A percentile compares a stretch with the other conserved stretches of the same genome.
phyloP scores from a whole-genome alignment of 2,888 invertebrate genomes.

The Hypsopygia costalis region DNA sequence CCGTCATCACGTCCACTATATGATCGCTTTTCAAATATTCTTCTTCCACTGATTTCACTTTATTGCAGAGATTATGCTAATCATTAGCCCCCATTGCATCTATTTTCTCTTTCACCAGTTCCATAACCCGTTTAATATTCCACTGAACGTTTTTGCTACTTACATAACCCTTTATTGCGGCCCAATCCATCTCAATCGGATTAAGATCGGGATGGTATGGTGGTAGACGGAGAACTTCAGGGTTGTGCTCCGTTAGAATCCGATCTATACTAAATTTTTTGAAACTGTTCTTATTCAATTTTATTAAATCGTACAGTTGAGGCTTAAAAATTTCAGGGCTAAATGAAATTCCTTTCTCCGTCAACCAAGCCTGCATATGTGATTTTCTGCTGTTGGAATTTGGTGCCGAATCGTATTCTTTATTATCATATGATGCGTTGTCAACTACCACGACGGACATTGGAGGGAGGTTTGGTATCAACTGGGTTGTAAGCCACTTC shows the following conservation, averaged over 20 bases:
- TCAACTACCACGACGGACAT: slow-evolving; percentile 23
- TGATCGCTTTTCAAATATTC: slow-evolving; percentile 13
- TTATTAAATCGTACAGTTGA: slow-evolving; percentile 16
- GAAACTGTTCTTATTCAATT: slow-evolving; percentile 10
- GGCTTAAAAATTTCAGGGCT: slow-evolving; percentile 12
- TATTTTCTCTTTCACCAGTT: slow-evolving; percentile 9
- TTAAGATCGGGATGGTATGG: slow-evolving; percentile 27
- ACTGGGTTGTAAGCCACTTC: slow-evolving; percentile 25
- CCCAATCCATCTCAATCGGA: slow-evolving; percentile 22
- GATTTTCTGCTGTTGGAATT: slow-evolving; percentile 16
- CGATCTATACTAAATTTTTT: slow-evolving; percentile 7
- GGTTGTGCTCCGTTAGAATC: slow-evolving; percentile 14
- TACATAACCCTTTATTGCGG: slow-evolving; percentile 15
- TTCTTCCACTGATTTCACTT: slow-evolving; percentile 10
- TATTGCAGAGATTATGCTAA: slow-evolving; percentile 7
- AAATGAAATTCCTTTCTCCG: slow-evolving; percentile 13
- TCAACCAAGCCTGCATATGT: slow-evolving; percentile 20
- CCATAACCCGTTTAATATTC: slow-evolving; percentile 4
- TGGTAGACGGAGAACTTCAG: slow-evolving; percentile 21
- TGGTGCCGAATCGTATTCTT: slow-evolving; percentile 14
- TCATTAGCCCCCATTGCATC: slow-evolving; percentile 4
- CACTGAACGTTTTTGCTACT: slow-evolving; percentile 11
- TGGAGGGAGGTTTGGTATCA: slow-evolving; percentile 26
- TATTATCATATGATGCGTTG: slow-evolving; percentile 28
- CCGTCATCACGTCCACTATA: slow-evolving; percentile 9